Conservation (phyloP, 1,140 invertebrate genomes). For the Bombus difficillimus region DNA sequence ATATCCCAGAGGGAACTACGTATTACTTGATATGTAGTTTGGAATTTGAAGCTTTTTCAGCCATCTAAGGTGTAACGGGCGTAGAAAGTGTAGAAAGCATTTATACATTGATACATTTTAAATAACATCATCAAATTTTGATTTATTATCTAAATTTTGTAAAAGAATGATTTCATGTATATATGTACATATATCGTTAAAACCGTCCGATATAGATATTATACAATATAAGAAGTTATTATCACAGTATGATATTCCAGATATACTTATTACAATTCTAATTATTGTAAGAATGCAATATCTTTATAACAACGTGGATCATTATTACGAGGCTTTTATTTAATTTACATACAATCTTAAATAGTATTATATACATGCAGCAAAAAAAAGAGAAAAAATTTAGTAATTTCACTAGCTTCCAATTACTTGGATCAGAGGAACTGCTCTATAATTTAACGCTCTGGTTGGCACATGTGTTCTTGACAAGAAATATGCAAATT, state of each 20-base stretch:
- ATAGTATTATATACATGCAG: background rate
- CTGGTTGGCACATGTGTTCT: constrained; percentile 27
- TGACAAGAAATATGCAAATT: constrained; percentile 44
- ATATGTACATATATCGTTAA: no score
- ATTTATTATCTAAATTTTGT: background rate
- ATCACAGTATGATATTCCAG: background rate
- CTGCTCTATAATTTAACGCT: constrained; percentile 48
- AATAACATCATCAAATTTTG: background rate
- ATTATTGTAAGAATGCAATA: background rate
- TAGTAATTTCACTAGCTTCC: constrained; percentile 10
- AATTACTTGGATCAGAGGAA: constrained; percentile 28
- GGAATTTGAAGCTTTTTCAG: background rate
- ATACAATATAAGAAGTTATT: background rate
- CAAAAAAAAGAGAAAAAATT: background rate
- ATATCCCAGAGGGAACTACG: background rate
- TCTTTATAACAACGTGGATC: background rate
- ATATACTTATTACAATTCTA: background rate
- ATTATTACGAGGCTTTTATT: background rate
- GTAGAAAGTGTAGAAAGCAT: background rate
- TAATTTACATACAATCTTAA: background rate
- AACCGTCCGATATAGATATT: no score
- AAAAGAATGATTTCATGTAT: no score
- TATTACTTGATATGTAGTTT: background rate
- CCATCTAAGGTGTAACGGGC: background rate
- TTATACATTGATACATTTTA: background rate